Evolutionary conservation across 1,140 invertebrate species (phyloP).

Genomic region (Bathynomus jamesi): DNA sequence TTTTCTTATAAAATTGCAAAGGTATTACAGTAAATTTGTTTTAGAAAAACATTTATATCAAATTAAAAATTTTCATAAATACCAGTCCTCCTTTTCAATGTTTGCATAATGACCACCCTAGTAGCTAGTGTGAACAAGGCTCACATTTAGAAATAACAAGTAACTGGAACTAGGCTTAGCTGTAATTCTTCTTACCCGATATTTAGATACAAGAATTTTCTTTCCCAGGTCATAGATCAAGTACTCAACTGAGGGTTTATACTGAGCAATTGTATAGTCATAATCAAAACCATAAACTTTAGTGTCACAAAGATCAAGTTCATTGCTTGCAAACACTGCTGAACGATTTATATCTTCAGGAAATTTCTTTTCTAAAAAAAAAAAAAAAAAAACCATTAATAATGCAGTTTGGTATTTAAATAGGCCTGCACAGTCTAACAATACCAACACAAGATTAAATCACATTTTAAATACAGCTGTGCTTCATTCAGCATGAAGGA

Average conservation of each 20-base stretch:
- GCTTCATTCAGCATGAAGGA: not conserved
- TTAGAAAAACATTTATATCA: too few species aligned
- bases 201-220: slow-evolving; percentile 75
- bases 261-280: slow-evolving; percentile 95
- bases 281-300: slow-evolving; percentile 98
- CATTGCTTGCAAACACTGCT: slow-evolving; percentile 95
- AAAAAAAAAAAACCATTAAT: slow-evolving; percentile 9
- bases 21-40: too few species aligned
- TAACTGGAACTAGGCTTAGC: not conserved
- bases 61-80: too few species aligned
- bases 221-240: slow-evolving; percentile 86
- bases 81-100: too few species aligned
- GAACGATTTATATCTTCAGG: slow-evolving; percentile 73
- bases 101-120: too few species aligned
- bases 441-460: not conserved
- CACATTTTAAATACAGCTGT: not conserved
- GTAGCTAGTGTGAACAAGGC: too few species aligned
- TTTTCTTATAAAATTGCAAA: too few species aligned
- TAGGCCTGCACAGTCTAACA: too few species aligned
- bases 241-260: slow-evolving; percentile 79
- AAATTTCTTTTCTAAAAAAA: slow-evolving; percentile 65
- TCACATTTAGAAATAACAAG: not conserved
- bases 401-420: too few species aligned
- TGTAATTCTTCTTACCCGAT: slow-evolving; percentile 58
- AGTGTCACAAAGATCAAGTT: slow-evolving; percentile 81